phyloP scores from a whole-genome alignment of 2,797 vertebrate species.

The Notamacropus eugenii region DNA sequence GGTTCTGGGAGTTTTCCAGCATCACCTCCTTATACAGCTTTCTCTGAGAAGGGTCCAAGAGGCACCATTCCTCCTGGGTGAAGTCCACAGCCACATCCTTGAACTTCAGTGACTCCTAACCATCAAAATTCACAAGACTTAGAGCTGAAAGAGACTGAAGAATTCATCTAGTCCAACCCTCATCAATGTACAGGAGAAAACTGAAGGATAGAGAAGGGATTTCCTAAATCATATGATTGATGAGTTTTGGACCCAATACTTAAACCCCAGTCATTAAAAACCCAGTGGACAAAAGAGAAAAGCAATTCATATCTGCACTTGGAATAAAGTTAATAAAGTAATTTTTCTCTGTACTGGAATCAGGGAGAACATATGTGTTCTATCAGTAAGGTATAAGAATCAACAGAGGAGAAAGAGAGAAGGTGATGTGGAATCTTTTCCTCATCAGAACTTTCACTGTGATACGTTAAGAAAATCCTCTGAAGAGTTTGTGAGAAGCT shows the following conservation, averaged over 20 bases:
- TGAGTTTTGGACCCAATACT: not conserved
- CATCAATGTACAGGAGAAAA: not conserved
- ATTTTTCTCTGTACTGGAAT: not conserved
- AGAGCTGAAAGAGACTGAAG: not conserved
- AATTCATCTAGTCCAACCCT: not conserved
- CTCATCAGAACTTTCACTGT: too few species aligned
- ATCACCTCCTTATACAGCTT: not conserved
- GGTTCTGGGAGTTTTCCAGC: not conserved
- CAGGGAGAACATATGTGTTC: not conserved
- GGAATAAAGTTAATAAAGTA: not conserved
- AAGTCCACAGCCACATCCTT: not conserved
- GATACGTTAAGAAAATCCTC: too few species aligned
- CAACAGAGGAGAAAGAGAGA: not conserved
- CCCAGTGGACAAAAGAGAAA: not conserved
- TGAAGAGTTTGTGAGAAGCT: too few species aligned
- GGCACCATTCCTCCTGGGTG: not conserved
- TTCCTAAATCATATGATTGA: not conserved
- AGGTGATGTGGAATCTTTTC: not conserved
- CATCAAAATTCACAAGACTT: not conserved
- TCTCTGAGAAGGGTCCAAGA: not conserved
- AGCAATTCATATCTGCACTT: not conserved
- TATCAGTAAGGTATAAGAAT: not conserved
- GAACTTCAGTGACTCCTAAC: not conserved
- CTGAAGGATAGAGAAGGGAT: not conserved
- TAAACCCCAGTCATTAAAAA: not conserved